A percentile compares a stretch with the other conserved stretches of the same genome.
These are phyloP conservation scores for Pseudopodoces humilis DNA, from an alignment of 2,113 vertebrate species.

Conservation along the genomic window DNA sequence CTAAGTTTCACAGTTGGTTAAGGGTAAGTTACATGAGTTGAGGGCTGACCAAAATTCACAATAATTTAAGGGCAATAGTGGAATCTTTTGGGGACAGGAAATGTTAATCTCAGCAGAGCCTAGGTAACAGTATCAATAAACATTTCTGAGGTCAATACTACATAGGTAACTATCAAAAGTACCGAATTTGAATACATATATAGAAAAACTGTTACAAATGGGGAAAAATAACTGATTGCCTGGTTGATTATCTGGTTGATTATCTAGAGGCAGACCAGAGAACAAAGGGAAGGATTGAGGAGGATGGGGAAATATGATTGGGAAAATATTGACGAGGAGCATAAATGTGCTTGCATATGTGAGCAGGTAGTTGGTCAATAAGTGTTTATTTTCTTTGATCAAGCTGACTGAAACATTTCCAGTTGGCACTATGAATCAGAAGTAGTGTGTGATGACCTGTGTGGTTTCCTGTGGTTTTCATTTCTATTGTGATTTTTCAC, in stretches of 20 bases:
- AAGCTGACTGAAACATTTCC: neutral
- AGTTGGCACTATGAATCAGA: neutral
- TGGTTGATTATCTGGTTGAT: neutral
- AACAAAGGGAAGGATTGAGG: neutral
- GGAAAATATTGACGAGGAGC: neutral
- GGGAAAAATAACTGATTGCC: neutral
- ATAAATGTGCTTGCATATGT: neutral
- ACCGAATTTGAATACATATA: neutral
- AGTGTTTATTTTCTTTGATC: neutral
- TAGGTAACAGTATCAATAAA: neutral
- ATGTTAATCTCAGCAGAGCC: neutral
- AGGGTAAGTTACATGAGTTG: neutral
- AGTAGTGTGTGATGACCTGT: neutral
- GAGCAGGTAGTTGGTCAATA: neutral
- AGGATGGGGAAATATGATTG: neutral
- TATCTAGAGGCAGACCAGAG: neutral
- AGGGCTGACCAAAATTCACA: neutral
- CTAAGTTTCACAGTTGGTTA: neutral
- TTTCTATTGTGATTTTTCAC: neutral
- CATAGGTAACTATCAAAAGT: neutral
- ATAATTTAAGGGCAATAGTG: neutral
- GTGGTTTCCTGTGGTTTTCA: neutral
- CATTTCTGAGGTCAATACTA: neutral
- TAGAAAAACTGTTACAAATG: neutral
- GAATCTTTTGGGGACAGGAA: neutral